Base-by-base conservation (phyloP, 2,113 vertebrate genomes). In the Mellivora capensis region DNA sequence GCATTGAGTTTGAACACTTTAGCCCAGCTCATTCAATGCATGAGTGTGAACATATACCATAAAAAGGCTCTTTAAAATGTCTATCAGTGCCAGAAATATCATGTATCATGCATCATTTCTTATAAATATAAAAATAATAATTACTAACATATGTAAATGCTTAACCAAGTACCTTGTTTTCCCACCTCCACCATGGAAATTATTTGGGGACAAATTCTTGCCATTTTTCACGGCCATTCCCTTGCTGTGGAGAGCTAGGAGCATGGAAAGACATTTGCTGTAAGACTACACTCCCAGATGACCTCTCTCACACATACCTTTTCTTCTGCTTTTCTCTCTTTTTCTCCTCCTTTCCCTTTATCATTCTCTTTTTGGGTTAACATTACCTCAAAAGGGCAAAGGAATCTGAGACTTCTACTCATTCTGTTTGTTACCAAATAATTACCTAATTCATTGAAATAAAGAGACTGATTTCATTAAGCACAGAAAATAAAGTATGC, bases 211-310 rank as follows among this genome's bases (percentile, higher is more conserved):
- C 9, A 3, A 31, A 54, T 9, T 69, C n/a, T 59, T 10, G 39
- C 34, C 3, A 12, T 84, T 84, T 91, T 52, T 47, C 27, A 21
- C 18, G 31, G 42, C 62, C 7, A 6, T 74, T 57, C 91, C 23
- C 27, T 91, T 18, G 44, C 86, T n/a, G 11, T 21, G 21, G 49
- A 54, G 20, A 42, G 21, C n/a, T 27, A 64, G 17, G 20, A 62
- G 4, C 15, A 1, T 1, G 10, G 44, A 21, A 1, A 10, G 23
- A 67, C 14, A n/a, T 44, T 44, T 39, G 12, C 7, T 18, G 1
- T 5, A 37, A 85, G 37, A 37, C 17, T 3, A 2, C 14, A 18
- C 3, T 62, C 7, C 2, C 6, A 8, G n/a, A 54, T 8, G 23
- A 7, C 17, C 14, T 59, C 13, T 12, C 5, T 12, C 25, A 13